Percentiles rank a stretch among this genome's conserved stretches.
Evolutionary conservation across 2,888 invertebrate genomes (phyloP).

Genomic region (Sicus ferrugineus): DNA sequence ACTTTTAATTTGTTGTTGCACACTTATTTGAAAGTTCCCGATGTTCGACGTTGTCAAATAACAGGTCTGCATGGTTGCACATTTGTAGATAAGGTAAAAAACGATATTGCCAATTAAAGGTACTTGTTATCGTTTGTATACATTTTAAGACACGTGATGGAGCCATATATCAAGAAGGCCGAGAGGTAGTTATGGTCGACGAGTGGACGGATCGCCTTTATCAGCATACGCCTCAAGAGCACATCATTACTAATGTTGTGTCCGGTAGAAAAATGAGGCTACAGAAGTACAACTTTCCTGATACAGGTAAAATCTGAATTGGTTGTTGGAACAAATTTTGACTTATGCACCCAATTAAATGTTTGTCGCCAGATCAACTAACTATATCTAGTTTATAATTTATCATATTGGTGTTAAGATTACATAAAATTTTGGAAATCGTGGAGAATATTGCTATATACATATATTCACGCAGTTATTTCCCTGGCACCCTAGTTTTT

Average conservation of each 20-base stretch:
- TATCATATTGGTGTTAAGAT: no score
- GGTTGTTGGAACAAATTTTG: no score
- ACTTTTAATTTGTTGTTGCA: conserved; percentile 92
- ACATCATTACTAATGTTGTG: conserved; percentile 91
- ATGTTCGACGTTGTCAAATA: conserved; percentile 90
- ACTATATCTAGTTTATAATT: no score
- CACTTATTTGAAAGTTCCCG: conserved; percentile 95
- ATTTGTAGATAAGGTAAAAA: conserved; percentile 83
- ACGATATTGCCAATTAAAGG: not conserved
- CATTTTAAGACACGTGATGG: conserved; percentile 78
- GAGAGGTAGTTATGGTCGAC: conserved; percentile 87
- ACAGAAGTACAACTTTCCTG: conserved; percentile 93
- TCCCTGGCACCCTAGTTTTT: no score
- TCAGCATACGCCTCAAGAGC: conserved; percentile 91
- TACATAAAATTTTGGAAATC: no score
- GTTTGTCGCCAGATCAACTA: no score
- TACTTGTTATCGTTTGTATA: not conserved
- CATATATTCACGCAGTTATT: no score
- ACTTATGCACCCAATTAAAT: no score
- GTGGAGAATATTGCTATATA: no score
- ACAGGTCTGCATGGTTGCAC: conserved; percentile 90
- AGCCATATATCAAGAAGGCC: conserved; percentile 86
- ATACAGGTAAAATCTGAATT: conserved; percentile 87
- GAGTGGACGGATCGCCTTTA: conserved; percentile 95
- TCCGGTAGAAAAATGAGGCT: conserved; percentile 91